Evolutionary conservation across 2,113 vertebrate genomes (phyloP).

Genomic region (Agapornis roseicollis): DNA sequence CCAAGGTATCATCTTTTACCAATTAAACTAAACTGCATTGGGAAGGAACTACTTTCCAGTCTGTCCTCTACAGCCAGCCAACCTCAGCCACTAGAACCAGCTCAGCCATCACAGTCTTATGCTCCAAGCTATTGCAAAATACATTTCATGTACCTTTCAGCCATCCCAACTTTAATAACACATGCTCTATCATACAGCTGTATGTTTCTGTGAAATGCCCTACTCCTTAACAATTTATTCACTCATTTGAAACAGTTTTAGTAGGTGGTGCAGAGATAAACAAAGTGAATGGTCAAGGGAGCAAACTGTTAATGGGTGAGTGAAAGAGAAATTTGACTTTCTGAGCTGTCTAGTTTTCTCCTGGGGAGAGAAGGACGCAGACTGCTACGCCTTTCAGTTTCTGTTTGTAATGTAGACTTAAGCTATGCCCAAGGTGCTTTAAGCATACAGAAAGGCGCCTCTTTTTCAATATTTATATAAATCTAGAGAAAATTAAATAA

Average conservation of each 20-base stretch:
- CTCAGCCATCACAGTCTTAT: background rate
- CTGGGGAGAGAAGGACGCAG: background rate
- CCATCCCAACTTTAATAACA: background rate
- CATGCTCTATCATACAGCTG: background rate
- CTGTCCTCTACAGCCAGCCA: background rate
- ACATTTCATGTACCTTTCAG: background rate
- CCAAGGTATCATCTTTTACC: background rate
- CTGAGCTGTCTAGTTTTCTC: slow-evolving; percentile 28
- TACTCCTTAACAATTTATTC: background rate
- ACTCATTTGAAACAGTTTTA: slow-evolving; percentile 1
- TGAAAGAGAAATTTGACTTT: slow-evolving; percentile 26
- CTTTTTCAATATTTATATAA: slow-evolving; percentile 66
- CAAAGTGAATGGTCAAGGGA: slow-evolving; percentile 28
- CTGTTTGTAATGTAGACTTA: slow-evolving; percentile 41
- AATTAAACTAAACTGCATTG: background rate
- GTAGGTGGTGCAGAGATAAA: slow-evolving; percentile 15
- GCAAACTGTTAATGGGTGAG: slow-evolving; percentile 25
- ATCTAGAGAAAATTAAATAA: slow-evolving; percentile 69
- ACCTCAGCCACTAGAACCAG: background rate
- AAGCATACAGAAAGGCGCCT: slow-evolving; percentile 57
- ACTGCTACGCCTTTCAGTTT: slow-evolving; percentile 15
- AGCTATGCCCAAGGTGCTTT: slow-evolving; percentile 63
- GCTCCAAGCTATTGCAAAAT: background rate
- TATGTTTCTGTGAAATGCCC: background rate
- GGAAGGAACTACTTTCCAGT: background rate